Evolutionary conservation across 2,888 invertebrate genomes (phyloP), one percentile per base, ranked within the genome.

Genomic region (Mylabris sibirica): DNA sequence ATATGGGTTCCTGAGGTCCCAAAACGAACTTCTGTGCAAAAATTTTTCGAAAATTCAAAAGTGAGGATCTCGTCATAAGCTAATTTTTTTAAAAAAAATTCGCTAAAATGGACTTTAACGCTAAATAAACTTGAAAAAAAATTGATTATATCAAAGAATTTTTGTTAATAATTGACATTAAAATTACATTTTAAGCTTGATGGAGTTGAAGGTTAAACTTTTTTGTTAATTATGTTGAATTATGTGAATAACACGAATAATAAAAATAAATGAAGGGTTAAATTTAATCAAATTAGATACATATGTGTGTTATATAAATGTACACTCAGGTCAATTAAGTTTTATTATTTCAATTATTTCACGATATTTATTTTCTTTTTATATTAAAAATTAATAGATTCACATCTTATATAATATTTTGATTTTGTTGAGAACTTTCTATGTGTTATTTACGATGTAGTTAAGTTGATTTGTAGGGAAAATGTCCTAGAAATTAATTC

Each of bases 401-500:
- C 49, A 49, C 49, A 14, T 24, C 53, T 53, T 53, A 53, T 53
- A 12, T 53, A 53, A 53, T 53, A 3, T 12, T 53, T 12, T 53
- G 24, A 53, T 24, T 53, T 53, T 53, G 12, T 12, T 22, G 2
- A 22, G 53, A 24, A 53, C 53, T 53, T 53, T 53, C 53, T 53
- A 53, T 53, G 24, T 53, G 22, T 22, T 53, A 53, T 53, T 53
- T 53, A 53, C 20, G 24, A 53, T 9, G 24, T 53, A 24, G 12
- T 53, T 53, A 20, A 22, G 53, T 53, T 53, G 53, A 53, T 24
- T 24, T 53, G 53, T 53, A 53, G 9, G 24, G 53, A 53, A 53
- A 53, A 12, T 53, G 53, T 53, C 53, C 24, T 53, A 24, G 53
- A 24, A 53, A 53, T 53, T 53, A 53, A 53, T 53, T 53, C 53